Evolutionary conservation across 2,797 vertebrate genomes (phyloP).

Genomic region (Chrysocyon brachyurus): DNA sequence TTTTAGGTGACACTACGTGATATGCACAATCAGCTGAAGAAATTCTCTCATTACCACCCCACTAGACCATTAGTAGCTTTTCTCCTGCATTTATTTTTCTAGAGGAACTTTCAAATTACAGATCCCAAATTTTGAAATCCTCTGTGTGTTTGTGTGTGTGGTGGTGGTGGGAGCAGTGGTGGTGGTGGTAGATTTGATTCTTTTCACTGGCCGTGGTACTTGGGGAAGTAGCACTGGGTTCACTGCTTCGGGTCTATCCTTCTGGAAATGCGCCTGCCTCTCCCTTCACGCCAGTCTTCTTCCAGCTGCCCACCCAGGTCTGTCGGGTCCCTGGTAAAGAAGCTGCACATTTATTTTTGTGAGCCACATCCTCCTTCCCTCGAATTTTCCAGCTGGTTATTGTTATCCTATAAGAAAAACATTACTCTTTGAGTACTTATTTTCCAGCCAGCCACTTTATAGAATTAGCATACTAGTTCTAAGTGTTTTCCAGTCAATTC

Average conservation of each 20-base stretch:
- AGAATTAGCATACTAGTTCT: background rate
- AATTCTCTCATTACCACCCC: background rate
- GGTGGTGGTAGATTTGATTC: background rate
- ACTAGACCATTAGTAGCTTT: background rate
- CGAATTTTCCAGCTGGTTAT: background rate
- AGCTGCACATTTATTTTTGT: background rate
- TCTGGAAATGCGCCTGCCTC: fast-evolving
- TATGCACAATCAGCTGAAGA: background rate
- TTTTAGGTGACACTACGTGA: background rate
- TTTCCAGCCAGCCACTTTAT: background rate
- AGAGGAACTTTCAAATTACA: background rate
- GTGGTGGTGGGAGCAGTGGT: background rate
- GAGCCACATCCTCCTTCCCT: background rate
- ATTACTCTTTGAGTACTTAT: background rate
- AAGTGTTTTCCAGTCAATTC: background rate
- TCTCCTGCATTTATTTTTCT: background rate
- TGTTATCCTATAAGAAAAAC: background rate
- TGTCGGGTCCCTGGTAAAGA: too few relatives aligned
- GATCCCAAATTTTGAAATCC: background rate
- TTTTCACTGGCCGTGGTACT: fast-evolving
- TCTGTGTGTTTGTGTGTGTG: background rate
- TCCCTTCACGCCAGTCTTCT: fast-evolving
- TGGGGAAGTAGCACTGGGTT: background rate
- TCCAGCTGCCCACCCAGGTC: background rate
- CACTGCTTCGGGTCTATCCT: fast-evolving